Evolutionary conservation across 2,113 vertebrate genomes (phyloP).

Genomic region (Corythaeola cristata): DNA sequence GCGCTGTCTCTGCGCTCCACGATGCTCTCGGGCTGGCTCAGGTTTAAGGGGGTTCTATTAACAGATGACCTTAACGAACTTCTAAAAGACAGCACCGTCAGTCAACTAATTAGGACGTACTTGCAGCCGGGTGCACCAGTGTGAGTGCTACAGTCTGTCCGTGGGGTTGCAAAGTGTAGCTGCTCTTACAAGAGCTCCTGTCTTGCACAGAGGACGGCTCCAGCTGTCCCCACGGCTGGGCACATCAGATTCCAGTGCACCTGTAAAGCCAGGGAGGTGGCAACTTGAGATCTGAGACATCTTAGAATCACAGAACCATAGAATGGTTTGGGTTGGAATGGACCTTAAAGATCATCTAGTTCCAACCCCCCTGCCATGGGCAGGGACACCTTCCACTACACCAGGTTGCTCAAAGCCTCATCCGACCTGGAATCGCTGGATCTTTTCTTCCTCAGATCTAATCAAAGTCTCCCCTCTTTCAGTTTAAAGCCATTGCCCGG

Average conservation of each 20-base stretch:
- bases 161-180: neutral
- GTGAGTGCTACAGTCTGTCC: too few species aligned
- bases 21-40: neutral
- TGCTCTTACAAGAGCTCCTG: too few species aligned
- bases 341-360: too few species aligned
- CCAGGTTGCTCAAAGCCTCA: too few species aligned
- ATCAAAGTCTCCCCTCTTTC: too few species aligned
- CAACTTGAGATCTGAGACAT: neutral
- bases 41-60: neutral
- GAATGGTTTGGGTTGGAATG: too few species aligned
- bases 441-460: too few species aligned
- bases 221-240: accelerated
- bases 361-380: too few species aligned
- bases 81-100: neutral
- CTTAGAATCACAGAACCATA: too few species aligned
- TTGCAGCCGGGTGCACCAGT: neutral
- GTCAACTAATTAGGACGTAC: neutral
- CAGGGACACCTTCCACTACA: too few species aligned
- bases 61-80: neutral
- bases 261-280: neutral
- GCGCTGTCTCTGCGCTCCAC: neutral
- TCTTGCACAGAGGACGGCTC: neutral
- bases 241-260: neutral
- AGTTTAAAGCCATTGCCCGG: too few species aligned
- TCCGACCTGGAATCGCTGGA: too few species aligned